Percentiles rank a stretch among this genome's conserved stretches.
Evolutionary conservation across 2,888 invertebrate genomes (phyloP).

Genomic region (Branchinecta sandiegonensis): DNA sequence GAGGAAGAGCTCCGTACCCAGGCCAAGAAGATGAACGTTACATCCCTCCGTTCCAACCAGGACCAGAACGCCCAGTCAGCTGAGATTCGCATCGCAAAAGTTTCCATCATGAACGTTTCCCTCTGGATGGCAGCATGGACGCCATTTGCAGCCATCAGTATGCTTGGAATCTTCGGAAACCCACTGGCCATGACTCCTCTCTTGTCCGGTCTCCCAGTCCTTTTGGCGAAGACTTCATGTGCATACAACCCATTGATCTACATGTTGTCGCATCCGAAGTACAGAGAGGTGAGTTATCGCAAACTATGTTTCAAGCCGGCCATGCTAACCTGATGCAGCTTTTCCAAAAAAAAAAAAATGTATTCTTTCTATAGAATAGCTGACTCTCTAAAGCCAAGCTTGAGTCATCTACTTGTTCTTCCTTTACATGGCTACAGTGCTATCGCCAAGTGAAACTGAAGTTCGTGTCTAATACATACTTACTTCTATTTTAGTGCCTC

Average conservation of each 20-base stretch:
- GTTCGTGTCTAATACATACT: no score
- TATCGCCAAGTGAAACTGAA: background rate
- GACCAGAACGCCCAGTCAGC: slow-evolving; percentile 27
- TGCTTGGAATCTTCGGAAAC: slow-evolving; percentile 56
- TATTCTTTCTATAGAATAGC: no score
- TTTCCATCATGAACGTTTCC: slow-evolving; percentile 67
- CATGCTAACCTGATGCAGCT: rapidly evolving
- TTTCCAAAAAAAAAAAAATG: no score
- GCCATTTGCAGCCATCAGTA: slow-evolving; percentile 70
- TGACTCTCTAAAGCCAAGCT: no score
- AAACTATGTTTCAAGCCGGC: no score
- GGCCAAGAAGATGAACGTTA: slow-evolving; percentile 29
- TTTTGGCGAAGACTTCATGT: slow-evolving; percentile 81
- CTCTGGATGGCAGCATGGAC: slow-evolving; percentile 89
- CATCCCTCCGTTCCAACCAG: slow-evolving; percentile 27
- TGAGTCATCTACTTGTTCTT: no score
- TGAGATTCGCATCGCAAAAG: slow-evolving; percentile 28
- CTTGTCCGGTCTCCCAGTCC: slow-evolving; percentile 72
- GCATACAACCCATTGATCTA: slow-evolving; percentile 83
- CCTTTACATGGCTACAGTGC: no score
- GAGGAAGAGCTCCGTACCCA: slow-evolving; percentile 28
- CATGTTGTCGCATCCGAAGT: slow-evolving; percentile 26
- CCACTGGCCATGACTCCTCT: slow-evolving; percentile 56
- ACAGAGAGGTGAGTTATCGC: slow-evolving; percentile 19
- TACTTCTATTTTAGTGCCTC: background rate